Evolutionary conservation across 2,888 invertebrate species (phyloP), one percentile per base, ranked within the genome.

Genomic region (Zygaena filipendulae): DNA sequence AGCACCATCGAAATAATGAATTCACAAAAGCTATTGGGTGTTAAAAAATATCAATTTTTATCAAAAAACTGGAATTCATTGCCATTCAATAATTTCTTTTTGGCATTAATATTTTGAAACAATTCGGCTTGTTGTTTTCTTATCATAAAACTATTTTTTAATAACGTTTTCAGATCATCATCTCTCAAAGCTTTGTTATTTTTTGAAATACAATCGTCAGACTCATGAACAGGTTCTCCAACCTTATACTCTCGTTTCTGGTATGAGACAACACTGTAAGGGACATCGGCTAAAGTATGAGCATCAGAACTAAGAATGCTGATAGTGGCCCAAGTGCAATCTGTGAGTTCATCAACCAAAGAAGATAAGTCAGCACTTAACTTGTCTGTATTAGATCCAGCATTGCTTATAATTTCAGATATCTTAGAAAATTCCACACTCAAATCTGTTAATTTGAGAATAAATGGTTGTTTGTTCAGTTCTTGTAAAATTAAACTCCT

Each of bases 401-500:
- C 79, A 38, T 59, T 67, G 4, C 40, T 46, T 12, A 81, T 67
- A 25, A 74, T 62, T 11, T 66, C 68, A 24, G 58, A 42, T 30
- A 81, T 81, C 49, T 72, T 80, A 2, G 55, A 44, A 38, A 77
- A 66, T 40, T 82, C 81, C 16, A 50, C 55, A 36, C 67, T 67
- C 19, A 81, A 57, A 43, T 79, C 75, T 39, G 67, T 59, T 2
- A 80, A 52, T 42, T 79, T 80, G 21, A 74, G 42, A 18, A 71
- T 53, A 50, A 74, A 75, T 11, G 63, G 51, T 40, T 80, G 79
- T 25, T 66, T 58, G n/a, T 63, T 59, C 21, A 71, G 50, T 43
- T 79, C 72, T 30, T 52, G 50, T 21, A 85, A 49, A 32, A 84
- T 67, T 43, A 61, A 71, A 39, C 74, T 81, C 40, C 83, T 71